A percentile compares a stretch with the other conserved stretches of the same genome.
phyloP scores from a whole-genome alignment of 2,797 vertebrate species.

The Manis crassicaudata region DNA sequence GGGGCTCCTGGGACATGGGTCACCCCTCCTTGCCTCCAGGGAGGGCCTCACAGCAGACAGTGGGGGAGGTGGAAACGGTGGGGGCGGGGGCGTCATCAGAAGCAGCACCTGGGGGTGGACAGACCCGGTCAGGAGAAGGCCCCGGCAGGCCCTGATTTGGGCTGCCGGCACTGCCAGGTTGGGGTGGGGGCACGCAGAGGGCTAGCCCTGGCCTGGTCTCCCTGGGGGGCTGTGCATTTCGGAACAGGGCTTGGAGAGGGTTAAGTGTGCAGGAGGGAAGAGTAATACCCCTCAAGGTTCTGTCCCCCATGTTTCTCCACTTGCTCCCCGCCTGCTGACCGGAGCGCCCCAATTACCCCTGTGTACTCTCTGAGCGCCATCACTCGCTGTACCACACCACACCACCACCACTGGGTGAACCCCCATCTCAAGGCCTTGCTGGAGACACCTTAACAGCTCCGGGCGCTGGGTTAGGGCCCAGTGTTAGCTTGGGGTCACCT shows the following conservation, averaged over 20 bases:
- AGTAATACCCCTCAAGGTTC: background rate
- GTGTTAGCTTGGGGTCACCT: background rate
- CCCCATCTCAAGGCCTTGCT: background rate
- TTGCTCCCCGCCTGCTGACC: background rate
- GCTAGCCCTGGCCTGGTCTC: no score
- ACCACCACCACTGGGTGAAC: rapidly evolving
- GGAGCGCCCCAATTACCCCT: background rate
- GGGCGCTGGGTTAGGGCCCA: rapidly evolving
- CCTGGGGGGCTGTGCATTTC: rapidly evolving
- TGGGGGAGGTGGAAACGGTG: constrained; percentile 54
- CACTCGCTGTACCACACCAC: no score
- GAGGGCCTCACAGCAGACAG: background rate
- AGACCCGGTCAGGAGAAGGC: background rate
- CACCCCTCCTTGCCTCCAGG: background rate
- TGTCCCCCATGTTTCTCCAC: background rate
- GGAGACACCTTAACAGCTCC: background rate
- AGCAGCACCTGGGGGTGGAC: constrained; percentile 45
- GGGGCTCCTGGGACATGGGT: background rate
- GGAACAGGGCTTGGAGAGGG: background rate
- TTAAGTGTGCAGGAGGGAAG: rapidly evolving
- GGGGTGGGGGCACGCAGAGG: rapidly evolving
- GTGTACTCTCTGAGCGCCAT: rapidly evolving
- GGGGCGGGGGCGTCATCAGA: constrained; percentile 62
- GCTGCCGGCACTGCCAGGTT: rapidly evolving
- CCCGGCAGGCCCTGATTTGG: background rate